These are phyloP conservation scores for Vimba vimba DNA, from an alignment of 2,113 vertebrate species.

Conservation along the genomic window DNA sequence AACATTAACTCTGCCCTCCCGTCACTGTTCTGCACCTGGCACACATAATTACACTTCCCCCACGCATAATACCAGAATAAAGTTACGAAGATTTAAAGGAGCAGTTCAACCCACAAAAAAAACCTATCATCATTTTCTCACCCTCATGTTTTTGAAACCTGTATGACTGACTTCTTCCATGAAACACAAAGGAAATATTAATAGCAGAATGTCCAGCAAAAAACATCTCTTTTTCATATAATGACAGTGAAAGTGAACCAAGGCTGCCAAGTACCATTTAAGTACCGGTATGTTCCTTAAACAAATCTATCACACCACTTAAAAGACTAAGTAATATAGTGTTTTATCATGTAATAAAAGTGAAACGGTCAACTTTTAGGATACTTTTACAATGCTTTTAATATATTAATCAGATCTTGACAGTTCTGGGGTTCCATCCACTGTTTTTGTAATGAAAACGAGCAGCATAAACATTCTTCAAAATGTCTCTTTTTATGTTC, in stretches of 20 bases:
- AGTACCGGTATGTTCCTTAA: background rate
- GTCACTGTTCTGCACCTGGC: slow-evolving; percentile 82
- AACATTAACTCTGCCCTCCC: slow-evolving; percentile 83
- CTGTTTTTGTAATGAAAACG: background rate
- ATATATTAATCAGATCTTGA: background rate
- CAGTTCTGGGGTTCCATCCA: background rate
- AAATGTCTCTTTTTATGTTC: background rate
- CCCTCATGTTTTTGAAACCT: background rate
- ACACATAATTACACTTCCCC: slow-evolving; percentile 79
- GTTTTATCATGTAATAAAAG: too few relatives aligned
- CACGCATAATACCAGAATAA: background rate
- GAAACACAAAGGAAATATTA: background rate
- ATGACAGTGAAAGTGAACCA: background rate
- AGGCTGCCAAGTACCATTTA: background rate
- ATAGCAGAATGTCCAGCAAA: background rate
- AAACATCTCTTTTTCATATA: background rate
- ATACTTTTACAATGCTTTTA: background rate
- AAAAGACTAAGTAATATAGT: background rate
- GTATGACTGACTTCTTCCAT: background rate
- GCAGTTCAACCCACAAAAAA: background rate
- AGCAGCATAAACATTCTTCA: background rate
- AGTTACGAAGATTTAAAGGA: background rate
- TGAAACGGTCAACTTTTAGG: background rate
- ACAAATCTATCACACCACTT: background rate
- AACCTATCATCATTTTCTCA: background rate